Percentiles rank a stretch among this genome's conserved stretches.
Evolutionary conservation across 2,113 vertebrate species (phyloP).

Genomic region (Noctilio leporinus): DNA sequence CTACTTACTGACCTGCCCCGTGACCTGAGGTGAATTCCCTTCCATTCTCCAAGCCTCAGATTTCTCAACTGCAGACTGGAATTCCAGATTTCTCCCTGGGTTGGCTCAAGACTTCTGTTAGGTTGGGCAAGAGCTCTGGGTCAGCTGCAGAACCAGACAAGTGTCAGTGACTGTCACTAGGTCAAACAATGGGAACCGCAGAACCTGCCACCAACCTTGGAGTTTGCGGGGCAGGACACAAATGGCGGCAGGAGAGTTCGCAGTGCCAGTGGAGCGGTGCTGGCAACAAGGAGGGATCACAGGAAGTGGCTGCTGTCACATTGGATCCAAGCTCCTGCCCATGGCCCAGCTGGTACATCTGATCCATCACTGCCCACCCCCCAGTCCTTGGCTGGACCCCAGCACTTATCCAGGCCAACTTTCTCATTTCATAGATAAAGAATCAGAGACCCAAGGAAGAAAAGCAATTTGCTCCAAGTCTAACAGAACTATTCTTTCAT

Average conservation of each 20-base stretch:
- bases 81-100: not conserved
- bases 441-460: not conserved
- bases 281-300: rapidly evolving
- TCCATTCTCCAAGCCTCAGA: not conserved
- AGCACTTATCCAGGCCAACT: not conserved
- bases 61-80: not conserved
- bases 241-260: rapidly evolving
- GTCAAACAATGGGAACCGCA: not conserved
- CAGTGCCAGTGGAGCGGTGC: rapidly evolving
- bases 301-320: rapidly evolving
- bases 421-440: not conserved
- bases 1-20: not conserved
- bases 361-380: too few species aligned
- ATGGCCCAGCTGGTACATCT: rapidly evolving
- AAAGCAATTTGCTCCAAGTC: not conserved
- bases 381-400: not conserved
- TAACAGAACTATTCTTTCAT: not conserved
- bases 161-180: not conserved
- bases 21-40: not conserved
- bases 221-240: not conserved
- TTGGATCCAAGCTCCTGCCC: not conserved
- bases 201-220: not conserved
- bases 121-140: not conserved
- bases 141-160: too few species aligned
- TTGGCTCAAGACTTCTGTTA: not conserved